A percentile compares a stretch with the other conserved stretches of the same genome.
Conservation (phyloP, 2,888 invertebrate genomes). For the Meliscaeva auricollis region DNA sequence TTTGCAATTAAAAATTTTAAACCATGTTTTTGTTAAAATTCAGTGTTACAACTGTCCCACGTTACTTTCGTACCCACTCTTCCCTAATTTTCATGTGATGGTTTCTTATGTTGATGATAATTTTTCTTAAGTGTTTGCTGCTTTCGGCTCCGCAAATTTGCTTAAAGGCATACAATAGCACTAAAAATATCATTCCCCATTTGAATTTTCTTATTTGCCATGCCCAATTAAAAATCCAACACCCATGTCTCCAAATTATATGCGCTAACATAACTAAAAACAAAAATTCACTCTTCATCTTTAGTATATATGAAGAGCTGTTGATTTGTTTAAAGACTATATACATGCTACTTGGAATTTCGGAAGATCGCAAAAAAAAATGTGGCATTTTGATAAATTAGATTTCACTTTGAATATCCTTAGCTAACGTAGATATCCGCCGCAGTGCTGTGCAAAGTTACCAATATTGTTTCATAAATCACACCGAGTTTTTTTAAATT, state of each 20-base stretch:
- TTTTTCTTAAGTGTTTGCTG: not conserved
- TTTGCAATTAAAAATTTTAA: no score
- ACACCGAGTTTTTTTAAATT: no score
- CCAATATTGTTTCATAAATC: no score
- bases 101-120: no score
- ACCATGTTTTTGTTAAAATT: no score
- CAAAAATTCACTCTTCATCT: not conserved
- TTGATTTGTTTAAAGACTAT: conserved; percentile 69
- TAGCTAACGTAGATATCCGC: conserved; percentile 60
- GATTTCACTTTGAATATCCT: conserved; percentile 52
- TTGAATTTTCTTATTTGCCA: not conserved
- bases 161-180: not conserved
- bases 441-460: conserved; percentile 18
- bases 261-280: not conserved
- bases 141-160: no score
- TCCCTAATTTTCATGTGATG: no score
- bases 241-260: conserved; percentile 25
- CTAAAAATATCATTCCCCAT: not conserved
- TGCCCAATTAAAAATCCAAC: conserved; percentile 14
- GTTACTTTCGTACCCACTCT: no score
- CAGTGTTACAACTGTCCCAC: no score
- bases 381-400: conserved; percentile 72
- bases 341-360: conserved; percentile 58
- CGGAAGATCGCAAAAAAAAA: conserved; percentile 29
- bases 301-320: conserved; percentile 45